Conservation (phyloP, 2,888 invertebrate genomes). For the Folsomia manolachei region DNA sequence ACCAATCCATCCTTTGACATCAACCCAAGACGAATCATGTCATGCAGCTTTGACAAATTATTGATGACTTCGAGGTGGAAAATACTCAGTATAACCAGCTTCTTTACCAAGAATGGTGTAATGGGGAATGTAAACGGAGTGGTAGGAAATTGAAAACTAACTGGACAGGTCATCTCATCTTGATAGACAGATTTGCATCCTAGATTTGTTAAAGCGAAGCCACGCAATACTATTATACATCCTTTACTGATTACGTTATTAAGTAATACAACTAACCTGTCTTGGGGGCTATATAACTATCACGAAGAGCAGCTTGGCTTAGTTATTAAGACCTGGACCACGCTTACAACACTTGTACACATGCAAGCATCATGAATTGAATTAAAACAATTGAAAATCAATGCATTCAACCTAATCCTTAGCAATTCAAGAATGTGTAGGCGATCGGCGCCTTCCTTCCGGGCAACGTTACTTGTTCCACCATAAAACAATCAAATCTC, state of each 20-base stretch:
- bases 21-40: no score
- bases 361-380: not conserved
- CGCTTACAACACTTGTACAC: not conserved
- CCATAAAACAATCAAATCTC: not conserved
- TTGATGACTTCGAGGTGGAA: not conserved
- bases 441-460: not conserved
- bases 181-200: not conserved
- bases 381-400: not conserved
- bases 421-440: not conserved
- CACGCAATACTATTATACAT: no score
- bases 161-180: not conserved
- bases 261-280: not conserved
- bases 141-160: not conserved
- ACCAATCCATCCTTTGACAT: not conserved
- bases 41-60: not conserved
- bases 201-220: not conserved
- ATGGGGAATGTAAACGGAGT: not conserved
- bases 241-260: no score
- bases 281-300: not conserved
- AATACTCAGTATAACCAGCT: not conserved
- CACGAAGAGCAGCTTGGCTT: not conserved
- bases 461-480: not conserved
- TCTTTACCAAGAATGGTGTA: not conserved
- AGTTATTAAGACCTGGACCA: not conserved
- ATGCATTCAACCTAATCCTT: not conserved